These are phyloP conservation scores for Etia nguti DNA, from an alignment of 2,113 vertebrate species.

Conservation along the genomic window DNA sequence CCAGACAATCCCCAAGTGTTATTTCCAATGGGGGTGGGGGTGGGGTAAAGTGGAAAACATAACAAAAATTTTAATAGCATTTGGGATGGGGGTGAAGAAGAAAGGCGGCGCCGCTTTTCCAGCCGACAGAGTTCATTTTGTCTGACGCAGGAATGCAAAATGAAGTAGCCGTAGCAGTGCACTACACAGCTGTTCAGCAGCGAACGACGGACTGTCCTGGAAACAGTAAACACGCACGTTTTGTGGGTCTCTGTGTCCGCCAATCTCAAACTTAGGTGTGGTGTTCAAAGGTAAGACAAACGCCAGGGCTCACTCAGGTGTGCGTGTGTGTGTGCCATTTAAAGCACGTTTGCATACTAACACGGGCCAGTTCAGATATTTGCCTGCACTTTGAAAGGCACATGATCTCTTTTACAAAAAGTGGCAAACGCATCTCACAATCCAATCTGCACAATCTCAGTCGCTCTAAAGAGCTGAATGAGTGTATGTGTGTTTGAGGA, in stretches of 20 bases:
- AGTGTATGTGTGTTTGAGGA: slow-evolving; percentile 26
- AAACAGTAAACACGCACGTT: neutral
- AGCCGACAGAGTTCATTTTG: slow-evolving; percentile 47
- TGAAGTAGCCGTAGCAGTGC: neutral
- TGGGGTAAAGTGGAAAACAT: slow-evolving; percentile 54
- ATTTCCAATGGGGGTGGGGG: neutral
- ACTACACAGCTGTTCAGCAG: neutral
- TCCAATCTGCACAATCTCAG: slow-evolving; percentile 68
- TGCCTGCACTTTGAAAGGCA: slow-evolving; percentile 29
- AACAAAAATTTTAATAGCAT: neutral
- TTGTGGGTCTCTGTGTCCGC: neutral
- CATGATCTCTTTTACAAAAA: neutral
- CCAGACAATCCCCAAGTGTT: slow-evolving; percentile 62
- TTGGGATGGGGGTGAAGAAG: neutral
- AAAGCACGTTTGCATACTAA: neutral
- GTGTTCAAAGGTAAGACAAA: neutral
- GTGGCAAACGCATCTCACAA: slow-evolving; percentile 5
- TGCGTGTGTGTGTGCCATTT: neutral
- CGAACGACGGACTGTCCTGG: neutral
- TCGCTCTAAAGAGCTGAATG: slow-evolving; percentile 58
- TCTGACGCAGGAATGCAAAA: slow-evolving; percentile 28
- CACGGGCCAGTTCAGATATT: neutral
- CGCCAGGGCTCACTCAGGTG: neutral
- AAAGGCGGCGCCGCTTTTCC: slow-evolving; percentile 11
- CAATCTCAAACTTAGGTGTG: neutral